These are phyloP conservation scores for Popillia japonica DNA, from an alignment of 1,140 invertebrate species.

Conservation along the genomic window DNA sequence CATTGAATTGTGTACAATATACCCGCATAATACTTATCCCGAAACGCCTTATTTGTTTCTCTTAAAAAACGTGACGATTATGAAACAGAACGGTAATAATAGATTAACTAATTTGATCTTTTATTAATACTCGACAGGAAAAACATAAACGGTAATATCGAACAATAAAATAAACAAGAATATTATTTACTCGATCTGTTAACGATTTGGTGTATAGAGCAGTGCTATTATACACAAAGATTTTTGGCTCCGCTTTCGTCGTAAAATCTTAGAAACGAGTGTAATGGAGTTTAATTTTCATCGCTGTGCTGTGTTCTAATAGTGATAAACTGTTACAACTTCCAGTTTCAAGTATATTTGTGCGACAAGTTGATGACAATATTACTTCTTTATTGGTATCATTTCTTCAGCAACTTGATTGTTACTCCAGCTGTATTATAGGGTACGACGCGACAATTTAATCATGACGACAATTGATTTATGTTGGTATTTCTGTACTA, in stretches of 20 bases:
- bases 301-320: slow-evolving; percentile 2
- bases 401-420: neutral
- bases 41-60: neutral
- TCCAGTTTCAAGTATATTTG: neutral
- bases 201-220: neutral
- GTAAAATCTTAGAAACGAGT: neutral
- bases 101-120: neutral
- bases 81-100: neutral
- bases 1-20: neutral
- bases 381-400: slow-evolving; percentile 13
- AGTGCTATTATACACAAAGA: neutral
- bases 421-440: neutral
- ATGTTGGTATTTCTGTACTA: slow-evolving; percentile 27
- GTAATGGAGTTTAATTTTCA: neutral
- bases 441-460: neutral
- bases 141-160: neutral
- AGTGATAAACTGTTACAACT: slow-evolving; percentile 13
- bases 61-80: neutral
- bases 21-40: neutral
- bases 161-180: neutral
- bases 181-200: neutral
- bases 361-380: neutral
- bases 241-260: neutral
- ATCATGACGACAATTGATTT: slow-evolving; percentile 30
- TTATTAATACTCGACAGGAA: neutral